A percentile compares a stretch with the other conserved stretches of the same genome.
Evolutionary conservation across 2,113 vertebrate species (phyloP).

Genomic region (Thamnaconus septentrionalis): DNA sequence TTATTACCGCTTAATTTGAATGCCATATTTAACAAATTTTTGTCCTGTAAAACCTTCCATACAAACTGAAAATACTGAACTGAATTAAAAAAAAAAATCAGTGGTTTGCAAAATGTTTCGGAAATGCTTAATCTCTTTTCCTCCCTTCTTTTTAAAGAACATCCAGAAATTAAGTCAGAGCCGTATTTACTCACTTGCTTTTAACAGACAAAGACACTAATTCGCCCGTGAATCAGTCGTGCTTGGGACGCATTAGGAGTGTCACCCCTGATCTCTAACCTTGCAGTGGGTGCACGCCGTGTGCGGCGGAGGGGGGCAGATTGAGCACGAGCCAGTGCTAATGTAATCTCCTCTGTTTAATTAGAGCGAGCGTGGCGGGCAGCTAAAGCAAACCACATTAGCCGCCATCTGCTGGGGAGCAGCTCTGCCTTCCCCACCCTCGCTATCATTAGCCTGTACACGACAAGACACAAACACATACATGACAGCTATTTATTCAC

Average conservation of each 20-base stretch:
- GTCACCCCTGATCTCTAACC: conserved; percentile 23
- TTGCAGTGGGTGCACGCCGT: conserved; percentile 16
- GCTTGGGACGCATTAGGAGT: not conserved
- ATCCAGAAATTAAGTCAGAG: not conserved
- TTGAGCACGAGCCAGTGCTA: conserved; percentile 59
- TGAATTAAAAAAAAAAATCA: too few relatives aligned
- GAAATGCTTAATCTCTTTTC: too few relatives aligned
- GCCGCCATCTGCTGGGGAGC: conserved; percentile 69
- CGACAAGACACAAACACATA: conserved; percentile 68
- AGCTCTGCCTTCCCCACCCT: conserved; percentile 54
- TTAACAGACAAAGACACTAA: too few relatives aligned
- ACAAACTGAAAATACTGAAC: too few relatives aligned
- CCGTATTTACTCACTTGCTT: too few relatives aligned
- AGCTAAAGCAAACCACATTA: conserved; percentile 70
- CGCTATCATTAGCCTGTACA: conserved; percentile 64
- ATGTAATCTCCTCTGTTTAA: conserved; percentile 75
- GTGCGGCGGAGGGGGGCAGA: conserved; percentile 58
- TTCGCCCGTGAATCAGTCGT: too few relatives aligned
- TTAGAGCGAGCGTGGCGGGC: conserved; percentile 70
- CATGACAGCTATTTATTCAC: conserved; percentile 72
- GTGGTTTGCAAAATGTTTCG: too few relatives aligned
- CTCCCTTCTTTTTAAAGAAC: not conserved
- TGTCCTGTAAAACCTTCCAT: too few relatives aligned
- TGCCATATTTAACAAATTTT: too few relatives aligned
- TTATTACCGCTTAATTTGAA: too few relatives aligned